A percentile compares a stretch with the other conserved stretches of the same genome.
Evolutionary conservation across 2,888 invertebrate genomes (phyloP).

Genomic region (Caenorhabditis panamensis): DNA sequence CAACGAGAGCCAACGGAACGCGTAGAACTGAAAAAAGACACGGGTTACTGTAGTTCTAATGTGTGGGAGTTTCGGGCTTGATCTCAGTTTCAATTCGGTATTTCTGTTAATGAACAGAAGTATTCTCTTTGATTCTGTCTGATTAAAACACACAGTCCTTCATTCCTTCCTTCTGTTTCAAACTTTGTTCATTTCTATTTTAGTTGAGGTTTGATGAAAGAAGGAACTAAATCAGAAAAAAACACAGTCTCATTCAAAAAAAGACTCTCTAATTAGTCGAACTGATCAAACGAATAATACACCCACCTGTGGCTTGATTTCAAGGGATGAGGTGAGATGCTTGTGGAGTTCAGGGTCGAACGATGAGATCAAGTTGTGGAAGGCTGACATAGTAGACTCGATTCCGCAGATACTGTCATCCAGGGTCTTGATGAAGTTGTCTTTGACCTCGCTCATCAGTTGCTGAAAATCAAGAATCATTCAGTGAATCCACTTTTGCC

Average conservation of each 20-base stretch:
- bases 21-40: slow-evolving; percentile 82
- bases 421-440: slow-evolving; percentile 93
- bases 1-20: slow-evolving; percentile 94
- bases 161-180: too few relatives aligned
- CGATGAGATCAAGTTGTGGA: slow-evolving; percentile 88
- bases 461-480: slow-evolving; percentile 87
- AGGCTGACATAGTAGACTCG: slow-evolving; percentile 87
- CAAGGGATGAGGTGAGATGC: slow-evolving; percentile 87
- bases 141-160: too few relatives aligned
- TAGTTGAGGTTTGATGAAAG: neutral
- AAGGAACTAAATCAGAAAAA: neutral
- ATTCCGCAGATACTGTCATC: slow-evolving; percentile 85
- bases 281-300: too few relatives aligned
- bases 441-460: slow-evolving; percentile 96
- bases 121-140: too few relatives aligned
- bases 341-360: slow-evolving; percentile 89
- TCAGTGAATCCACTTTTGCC: neutral
- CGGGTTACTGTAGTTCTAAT: neutral
- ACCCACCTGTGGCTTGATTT: slow-evolving; percentile 89
- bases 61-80: too few relatives aligned
- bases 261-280: too few relatives aligned
- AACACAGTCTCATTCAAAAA: neutral
- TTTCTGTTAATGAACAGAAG: too few relatives aligned
- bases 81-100: too few relatives aligned
- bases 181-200: neutral